Percentiles rank a stretch among this genome's conserved stretches.
phyloP scores from a whole-genome alignment of 2,888 invertebrate genomes.

The Pammene fasciana region DNA sequence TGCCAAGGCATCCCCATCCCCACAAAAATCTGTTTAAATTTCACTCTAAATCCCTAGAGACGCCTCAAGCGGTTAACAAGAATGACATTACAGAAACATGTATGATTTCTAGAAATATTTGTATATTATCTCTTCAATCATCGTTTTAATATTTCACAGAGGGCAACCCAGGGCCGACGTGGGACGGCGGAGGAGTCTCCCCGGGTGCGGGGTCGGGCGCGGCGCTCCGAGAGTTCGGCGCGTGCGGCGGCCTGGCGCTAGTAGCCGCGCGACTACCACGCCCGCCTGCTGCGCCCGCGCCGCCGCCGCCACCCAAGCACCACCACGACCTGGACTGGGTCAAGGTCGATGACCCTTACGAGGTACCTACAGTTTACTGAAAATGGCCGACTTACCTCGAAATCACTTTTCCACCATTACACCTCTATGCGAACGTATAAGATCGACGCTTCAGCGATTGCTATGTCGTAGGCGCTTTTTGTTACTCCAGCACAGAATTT shows the following conservation, averaged over 20 bases:
- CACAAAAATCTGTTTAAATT: too few relatives aligned
- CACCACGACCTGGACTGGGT: conserved; percentile 86
- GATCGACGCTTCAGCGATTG: too few relatives aligned
- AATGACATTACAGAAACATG: too few relatives aligned
- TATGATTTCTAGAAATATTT: too few relatives aligned
- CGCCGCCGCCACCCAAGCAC: conserved; percentile 78
- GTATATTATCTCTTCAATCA: neutral
- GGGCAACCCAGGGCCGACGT: conserved; percentile 22
- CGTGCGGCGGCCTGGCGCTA: conserved; percentile 93
- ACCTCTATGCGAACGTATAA: too few relatives aligned
- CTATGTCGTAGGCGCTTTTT: too few relatives aligned
- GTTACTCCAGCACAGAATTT: neutral
- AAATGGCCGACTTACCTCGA: too few relatives aligned
- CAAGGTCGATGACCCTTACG: conserved; percentile 84
- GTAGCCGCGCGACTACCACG: conserved; percentile 94
- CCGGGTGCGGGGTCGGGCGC: conserved; percentile 48
- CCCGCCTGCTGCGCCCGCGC: conserved; percentile 90
- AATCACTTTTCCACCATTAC: too few relatives aligned
- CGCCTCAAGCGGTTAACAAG: too few relatives aligned
- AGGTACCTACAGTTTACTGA: conserved; percentile 62
- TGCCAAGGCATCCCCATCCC: too few relatives aligned
- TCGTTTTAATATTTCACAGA: neutral
- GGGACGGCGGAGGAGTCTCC: neutral
- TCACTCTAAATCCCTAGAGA: too few relatives aligned
- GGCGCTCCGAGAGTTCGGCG: conserved; percentile 92